Base-by-base conservation (phyloP, 2,888 invertebrate species). In the Amphiduros pacificus region DNA sequence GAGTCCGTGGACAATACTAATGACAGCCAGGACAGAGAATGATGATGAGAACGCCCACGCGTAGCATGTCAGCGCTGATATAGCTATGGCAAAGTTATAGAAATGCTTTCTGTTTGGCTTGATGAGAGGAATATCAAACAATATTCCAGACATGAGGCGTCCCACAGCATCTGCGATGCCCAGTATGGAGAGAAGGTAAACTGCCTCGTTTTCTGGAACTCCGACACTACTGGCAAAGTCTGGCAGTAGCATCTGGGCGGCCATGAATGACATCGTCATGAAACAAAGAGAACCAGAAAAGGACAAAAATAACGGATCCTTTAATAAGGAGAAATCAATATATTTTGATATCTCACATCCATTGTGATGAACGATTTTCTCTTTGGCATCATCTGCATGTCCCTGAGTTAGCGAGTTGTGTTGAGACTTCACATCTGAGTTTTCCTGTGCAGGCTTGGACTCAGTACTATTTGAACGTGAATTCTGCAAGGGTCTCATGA, bases 141-240 rank as follows among this genome's bases (percentile, higher is more conserved):
- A 22, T 32, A 72, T 58, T 17, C 73, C 73, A 22, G 72, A 71
- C 9, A 65, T 49, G 20, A 96, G 88, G 85, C 96, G 90, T 52
- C 94, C 94, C 51, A 94, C 79, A 0, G 94, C 94, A 78, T 97
- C 97, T 0, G 93, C 88, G 49, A 94, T 88, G 31, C 96, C 97
- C 73, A 96, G 93, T 2, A 90, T 86, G 0, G 94, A 90, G 14
- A 96, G 87, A 61, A 96, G 84, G 77, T 88, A 88, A 3, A 89
- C 86, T 0, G 90, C 87, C 1, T 86, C 60, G 24, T 65, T 53
- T 29, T 66, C 59, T 2, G 62, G 49, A 26, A 70, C 56, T 1
- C 72, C 71, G 48, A 61, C 66, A 9, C 68, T 64, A 40, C 67
- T 63, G 0, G 69, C 72, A 1, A 71, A 52, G 6, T 71, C 71